These are phyloP conservation scores for Actinostola sp. DNA, from an alignment of 92 coral and sea anemone species.

Conservation along the genomic window DNA sequence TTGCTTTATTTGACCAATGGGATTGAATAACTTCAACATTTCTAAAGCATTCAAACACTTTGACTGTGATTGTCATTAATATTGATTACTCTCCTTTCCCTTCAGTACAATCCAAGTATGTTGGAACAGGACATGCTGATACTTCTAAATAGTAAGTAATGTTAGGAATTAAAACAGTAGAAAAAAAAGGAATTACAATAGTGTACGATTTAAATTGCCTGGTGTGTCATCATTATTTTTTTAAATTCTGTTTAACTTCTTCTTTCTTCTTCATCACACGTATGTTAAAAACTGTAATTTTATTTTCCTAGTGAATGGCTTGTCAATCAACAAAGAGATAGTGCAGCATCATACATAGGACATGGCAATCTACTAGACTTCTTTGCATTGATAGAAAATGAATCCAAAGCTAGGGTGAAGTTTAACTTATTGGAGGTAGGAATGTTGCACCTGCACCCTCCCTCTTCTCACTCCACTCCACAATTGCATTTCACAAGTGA, in stretches of 20 bases:
- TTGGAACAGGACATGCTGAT: slow-evolving; percentile 98
- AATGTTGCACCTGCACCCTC: too few relatives aligned
- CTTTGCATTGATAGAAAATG: slow-evolving; percentile 95
- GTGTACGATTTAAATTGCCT: too few relatives aligned
- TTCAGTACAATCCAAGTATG: slow-evolving; percentile 98
- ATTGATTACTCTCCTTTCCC: slow-evolving; percentile 15
- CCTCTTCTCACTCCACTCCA: too few relatives aligned
- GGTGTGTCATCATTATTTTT: too few relatives aligned
- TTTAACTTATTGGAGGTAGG: slow-evolving; percentile 91
- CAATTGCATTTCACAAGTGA: too few relatives aligned
- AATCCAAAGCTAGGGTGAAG: slow-evolving; percentile 92
- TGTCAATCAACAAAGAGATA: slow-evolving; percentile 96
- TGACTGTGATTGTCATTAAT: too few relatives aligned
- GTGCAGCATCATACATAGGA: slow-evolving; percentile 94
- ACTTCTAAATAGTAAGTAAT: slow-evolving; percentile 94
- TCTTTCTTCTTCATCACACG: too few relatives aligned
- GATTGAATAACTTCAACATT: too few relatives aligned
- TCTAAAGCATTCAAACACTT: too few relatives aligned
- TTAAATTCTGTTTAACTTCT: too few relatives aligned
- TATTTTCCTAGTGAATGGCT: slow-evolving; percentile 82
- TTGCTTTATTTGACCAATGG: too few relatives aligned
- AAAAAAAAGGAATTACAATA: too few relatives aligned
- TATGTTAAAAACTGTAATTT: not conserved
- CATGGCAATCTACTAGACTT: slow-evolving; percentile 91
- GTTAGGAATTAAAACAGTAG: not conserved